Evolutionary conservation across 2,113 vertebrate genomes (phyloP), one percentile per base, ranked within the genome.

Genomic region (Bubo blakistoni): DNA sequence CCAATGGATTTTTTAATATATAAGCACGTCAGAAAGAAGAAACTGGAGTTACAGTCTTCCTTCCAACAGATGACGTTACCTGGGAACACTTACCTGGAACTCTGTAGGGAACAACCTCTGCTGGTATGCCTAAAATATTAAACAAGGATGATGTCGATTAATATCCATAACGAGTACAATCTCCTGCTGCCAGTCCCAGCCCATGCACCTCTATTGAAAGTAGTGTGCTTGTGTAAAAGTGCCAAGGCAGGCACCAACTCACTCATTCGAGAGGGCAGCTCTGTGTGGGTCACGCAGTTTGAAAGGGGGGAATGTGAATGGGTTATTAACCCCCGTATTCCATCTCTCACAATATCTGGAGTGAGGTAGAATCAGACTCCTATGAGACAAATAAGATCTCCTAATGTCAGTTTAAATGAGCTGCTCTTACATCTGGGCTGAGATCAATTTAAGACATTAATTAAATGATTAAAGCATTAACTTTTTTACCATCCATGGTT

Each of bases 61-160:
- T 88, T 66, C 52, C n/a, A 81, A 52, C 44, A 79, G 49, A 38
- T 42, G 46, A 70, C 15, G 34, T 65, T 72, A 79, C 17, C 40
- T 42, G 54, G 44, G 30, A 90, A 51, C 0, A 0, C 77, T 82
- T 74, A 97, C 97, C 95, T 92, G 97, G 80, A 63, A 84, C 71
- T 67, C 61, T 38, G 29, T 88, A 96, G 36, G 95, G 90, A 81
- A 88, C 71, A 49, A 96, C 3, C 38, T 97, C 97, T 52, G 47
- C 58, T 70, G 95, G 40, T 29, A 16, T 16, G 44, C 95, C 97
- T 97, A 59, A 81, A 97, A 95, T 29, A 77, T 20, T 19, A 59
- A 3, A 9, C 34, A 94, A 57, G 90, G 52, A 57, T 54, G 34
- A 67, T 36, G 29, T 4, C 47, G 55, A 29, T 95, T 58, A 94